phyloP scores from a whole-genome alignment of 2,113 vertebrate species.

The Plectropomus leopardus region DNA sequence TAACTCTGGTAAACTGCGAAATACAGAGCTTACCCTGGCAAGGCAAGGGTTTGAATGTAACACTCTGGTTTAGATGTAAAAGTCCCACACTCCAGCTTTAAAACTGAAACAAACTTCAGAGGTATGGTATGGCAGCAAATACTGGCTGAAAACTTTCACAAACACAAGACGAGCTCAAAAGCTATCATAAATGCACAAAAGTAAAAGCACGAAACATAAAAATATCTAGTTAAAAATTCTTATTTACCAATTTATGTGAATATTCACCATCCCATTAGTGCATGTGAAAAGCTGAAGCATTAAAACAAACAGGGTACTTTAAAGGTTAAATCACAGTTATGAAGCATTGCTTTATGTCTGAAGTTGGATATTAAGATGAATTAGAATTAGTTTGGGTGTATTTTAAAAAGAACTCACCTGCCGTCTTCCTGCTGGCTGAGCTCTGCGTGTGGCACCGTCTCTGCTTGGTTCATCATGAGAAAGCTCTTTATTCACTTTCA shows the following conservation, averaged over 20 bases:
- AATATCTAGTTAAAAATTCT: conserved; percentile 2
- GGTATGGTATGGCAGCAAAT: neutral
- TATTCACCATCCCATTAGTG: conserved; percentile 27
- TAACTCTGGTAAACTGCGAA: no score
- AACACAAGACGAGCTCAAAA: neutral
- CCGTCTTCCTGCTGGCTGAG: neutral
- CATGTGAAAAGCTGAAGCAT: conserved; percentile 42
- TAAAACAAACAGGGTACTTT: conserved; percentile 16
- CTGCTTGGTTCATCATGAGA: neutral
- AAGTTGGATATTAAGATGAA: neutral
- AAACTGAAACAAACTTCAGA: neutral
- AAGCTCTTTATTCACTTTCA: neutral
- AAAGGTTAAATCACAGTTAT: neutral
- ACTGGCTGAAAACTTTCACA: neutral
- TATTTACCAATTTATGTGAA: conserved; percentile 61
- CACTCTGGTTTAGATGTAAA: no score
- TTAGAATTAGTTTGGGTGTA: neutral
- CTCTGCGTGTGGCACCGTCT: neutral
- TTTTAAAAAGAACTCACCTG: conserved; percentile 46
- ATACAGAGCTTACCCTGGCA: no score
- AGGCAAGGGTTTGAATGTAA: no score
- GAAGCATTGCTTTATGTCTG: neutral
- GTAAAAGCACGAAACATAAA: neutral
- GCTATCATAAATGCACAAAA: neutral
- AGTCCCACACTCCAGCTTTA: no score